phyloP scores from a whole-genome alignment of 2,113 vertebrate species.

The Potamarius usumacintae region DNA sequence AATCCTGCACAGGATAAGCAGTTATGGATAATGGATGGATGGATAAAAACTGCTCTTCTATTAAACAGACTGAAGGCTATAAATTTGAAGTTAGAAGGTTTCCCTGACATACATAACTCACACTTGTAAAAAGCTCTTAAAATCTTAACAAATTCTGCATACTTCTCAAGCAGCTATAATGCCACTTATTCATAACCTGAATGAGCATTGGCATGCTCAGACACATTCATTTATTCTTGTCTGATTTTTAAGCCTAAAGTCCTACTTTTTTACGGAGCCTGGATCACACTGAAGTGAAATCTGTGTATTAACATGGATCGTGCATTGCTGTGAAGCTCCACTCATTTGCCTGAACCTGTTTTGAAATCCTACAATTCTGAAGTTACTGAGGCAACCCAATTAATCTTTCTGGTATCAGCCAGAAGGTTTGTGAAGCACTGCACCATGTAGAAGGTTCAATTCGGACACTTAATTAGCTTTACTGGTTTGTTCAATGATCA shows the following conservation, averaged over 20 bases:
- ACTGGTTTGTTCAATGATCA: conserved; percentile 55
- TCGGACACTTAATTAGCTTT: conserved; percentile 65
- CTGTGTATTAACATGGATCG: not conserved
- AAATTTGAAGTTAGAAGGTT: no score
- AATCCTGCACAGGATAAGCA: no score
- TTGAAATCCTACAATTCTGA: conserved; percentile 31
- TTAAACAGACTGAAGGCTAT: not conserved
- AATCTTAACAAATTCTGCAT: not conserved
- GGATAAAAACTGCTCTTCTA: not conserved
- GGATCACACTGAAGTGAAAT: not conserved
- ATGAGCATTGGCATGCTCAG: not conserved
- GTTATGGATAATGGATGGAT: no score
- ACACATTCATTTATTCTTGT: not conserved
- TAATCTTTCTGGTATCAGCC: conserved; percentile 66
- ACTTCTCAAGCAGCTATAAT: not conserved
- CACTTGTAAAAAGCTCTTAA: not conserved
- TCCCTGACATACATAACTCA: not conserved
- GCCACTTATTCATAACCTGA: not conserved
- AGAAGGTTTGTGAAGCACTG: conserved; percentile 64
- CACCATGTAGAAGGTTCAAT: conserved; percentile 64
- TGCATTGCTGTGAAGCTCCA: not conserved
- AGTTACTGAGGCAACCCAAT: conserved; percentile 62
- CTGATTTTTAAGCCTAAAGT: not conserved
- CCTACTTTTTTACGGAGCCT: not conserved
- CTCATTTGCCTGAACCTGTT: conserved; percentile 15